Base-by-base conservation (phyloP, 2,797 vertebrate genomes). In the Sarcoramphus papa region DNA sequence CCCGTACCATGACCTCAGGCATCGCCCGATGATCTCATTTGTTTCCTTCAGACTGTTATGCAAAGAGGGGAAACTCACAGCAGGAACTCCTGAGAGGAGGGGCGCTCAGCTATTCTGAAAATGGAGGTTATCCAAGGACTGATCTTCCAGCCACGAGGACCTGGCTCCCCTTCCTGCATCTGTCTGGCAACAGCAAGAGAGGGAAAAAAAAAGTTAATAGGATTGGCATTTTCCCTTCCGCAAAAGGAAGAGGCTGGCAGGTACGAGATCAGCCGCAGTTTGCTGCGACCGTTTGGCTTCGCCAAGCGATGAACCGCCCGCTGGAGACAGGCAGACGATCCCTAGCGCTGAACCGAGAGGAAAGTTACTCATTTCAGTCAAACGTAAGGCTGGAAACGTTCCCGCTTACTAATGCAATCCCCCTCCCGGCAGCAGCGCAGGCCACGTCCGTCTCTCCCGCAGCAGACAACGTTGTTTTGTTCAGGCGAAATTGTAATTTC, bases 1-100 rank as follows among this genome's bases (percentile, higher is more conserved):
- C 13, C 28, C 17, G 1, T 0, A 2, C 13, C 78, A 6, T 1
- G 1, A 33, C 69, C 74, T 21, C 65, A 0, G 63, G 57, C 78
- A 70, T 12, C 3, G 0, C 63, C 83, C 2, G 2, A 1, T 5
- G 24, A 27, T 15, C 60, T 41, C 1, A 0, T n/a, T 17, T 10
- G 21, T 9, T 75, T 12, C 76, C 28, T 65, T 23, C 4, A 18
- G 37, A 5, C 6, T 23, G 12, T 37, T 33, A n/a, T 3, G 4
- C 47, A 31, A 10, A 53, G 17, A 56, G 62, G 21, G 37, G n/a
- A 19, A 53, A 13, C 48, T 27, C 54, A 4, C 53, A 33, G 8
- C 74, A 19, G n/a, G n/a, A 40, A 6, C 21, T 14, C 25, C 43
- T 0, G 10, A 10, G 27, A 15, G 17, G 41, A 53, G 35, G 7